phyloP scores from a whole-genome alignment of 2,888 invertebrate species.

The Pyrgus malvae region DNA sequence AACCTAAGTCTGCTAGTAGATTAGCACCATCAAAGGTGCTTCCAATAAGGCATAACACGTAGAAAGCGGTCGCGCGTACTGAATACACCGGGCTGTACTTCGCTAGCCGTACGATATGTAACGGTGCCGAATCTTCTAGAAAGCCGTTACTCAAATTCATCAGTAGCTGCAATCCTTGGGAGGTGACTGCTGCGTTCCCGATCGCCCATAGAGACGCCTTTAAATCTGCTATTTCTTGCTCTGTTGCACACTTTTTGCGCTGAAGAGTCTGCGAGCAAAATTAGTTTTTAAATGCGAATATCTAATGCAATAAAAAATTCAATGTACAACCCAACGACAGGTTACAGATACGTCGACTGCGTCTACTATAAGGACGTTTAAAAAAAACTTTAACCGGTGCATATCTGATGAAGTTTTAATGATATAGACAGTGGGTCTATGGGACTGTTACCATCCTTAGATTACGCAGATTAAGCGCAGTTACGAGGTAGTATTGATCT shows the following conservation, averaged over 20 bases:
- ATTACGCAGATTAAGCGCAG: no score
- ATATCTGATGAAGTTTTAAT: no score
- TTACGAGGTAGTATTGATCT: no score
- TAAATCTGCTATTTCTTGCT: constrained; percentile 87
- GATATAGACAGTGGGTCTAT: no score
- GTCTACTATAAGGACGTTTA: no score
- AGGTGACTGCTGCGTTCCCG: constrained; percentile 90
- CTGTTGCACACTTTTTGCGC: constrained; percentile 82
- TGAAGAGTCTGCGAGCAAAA: constrained; percentile 61
- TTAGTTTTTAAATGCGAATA: no score
- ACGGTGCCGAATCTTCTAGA: constrained; percentile 65
- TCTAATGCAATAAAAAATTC: no score
- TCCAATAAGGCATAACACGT: constrained; percentile 92
- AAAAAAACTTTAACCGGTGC: no score
- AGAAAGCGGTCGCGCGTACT: constrained; percentile 94
- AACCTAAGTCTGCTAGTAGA: constrained; percentile 86
- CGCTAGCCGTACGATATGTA: constrained; percentile 84
- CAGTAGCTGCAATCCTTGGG: constrained; percentile 88
- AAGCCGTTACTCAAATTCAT: constrained; percentile 73
- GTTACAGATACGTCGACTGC: no score
- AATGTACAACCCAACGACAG: no score
- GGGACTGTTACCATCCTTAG: no score
- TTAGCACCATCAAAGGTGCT: constrained; percentile 93
- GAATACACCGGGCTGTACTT: constrained; percentile 92
- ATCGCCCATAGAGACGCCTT: constrained; percentile 96